Base-by-base conservation (phyloP, 1,140 invertebrate genomes). In the Octopus sinensis region DNA sequence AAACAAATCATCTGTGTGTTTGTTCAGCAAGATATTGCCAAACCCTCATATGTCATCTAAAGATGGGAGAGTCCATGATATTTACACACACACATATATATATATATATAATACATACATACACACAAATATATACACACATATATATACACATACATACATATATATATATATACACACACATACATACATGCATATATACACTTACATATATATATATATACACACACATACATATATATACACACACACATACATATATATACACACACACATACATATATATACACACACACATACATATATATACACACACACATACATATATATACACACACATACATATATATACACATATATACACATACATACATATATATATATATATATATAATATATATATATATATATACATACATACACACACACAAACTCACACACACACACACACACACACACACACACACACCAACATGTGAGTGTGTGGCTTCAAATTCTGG, bases 331-430 rank as follows among this genome's bases (percentile, higher is more conserved):
- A 62, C 1, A 62, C 17, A 62, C 17, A 62, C 17, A 62, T n/a
- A n/a, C n/a, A n/a, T n/a, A 71, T 5, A 4, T n/a, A 71, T 5
- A 68, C 17, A 62, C 17, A 62, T 54, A 80, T 1, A 71, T 23
- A 80, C 3, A 71, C 6, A 80, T 3, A 71, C 56, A 71, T 7
- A 56, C 3, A 7, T 23, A 54, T 51, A 30, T 1, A 80, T 54
- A 30, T 54, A 73, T 54, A 75, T 4, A 80, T 54, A 80, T 54
- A 80, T 54, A 73, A 62, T 62, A 62, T 62, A 62, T 62, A 62
- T 62, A 62, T 62, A 62, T 62, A 62, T 62, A 62, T 62, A 62
- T 62, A 62, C 17, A 62, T 62, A 62, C 17, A 62, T 62, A 62
- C 17, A 62, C 17, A 62, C 17, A 62, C 17, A 62, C 17, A 9